Evolutionary conservation across 2,113 vertebrate species (phyloP).

Genomic region (Connochaetes taurinus): DNA sequence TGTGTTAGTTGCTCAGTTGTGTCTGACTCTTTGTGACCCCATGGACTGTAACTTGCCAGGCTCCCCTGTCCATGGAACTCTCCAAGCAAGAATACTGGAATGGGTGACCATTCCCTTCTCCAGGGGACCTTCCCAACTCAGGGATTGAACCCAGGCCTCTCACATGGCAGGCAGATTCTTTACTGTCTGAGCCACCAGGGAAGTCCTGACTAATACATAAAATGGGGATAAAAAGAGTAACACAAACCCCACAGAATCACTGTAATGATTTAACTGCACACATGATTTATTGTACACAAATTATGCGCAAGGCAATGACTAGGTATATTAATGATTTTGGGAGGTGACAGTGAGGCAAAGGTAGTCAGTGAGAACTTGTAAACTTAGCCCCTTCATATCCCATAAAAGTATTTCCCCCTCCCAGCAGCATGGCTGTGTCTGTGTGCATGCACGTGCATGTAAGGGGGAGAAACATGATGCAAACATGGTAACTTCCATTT

Average conservation of each 20-base stretch:
- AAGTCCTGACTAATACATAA: background rate
- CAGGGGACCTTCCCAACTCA: background rate
- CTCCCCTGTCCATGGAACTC: background rate
- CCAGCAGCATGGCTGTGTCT: background rate
- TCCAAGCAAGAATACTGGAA: background rate
- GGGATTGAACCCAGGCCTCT: background rate
- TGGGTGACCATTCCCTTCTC: background rate
- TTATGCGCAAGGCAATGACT: background rate
- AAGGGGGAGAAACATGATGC: too few species aligned
- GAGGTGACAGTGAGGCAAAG: background rate
- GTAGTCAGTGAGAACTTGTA: background rate
- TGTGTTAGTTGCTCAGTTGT: background rate
- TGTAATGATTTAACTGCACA: background rate
- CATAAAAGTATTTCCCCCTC: background rate
- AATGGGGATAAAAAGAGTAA: background rate
- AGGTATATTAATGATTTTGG: background rate
- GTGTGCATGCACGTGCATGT: background rate
- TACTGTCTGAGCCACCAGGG: background rate
- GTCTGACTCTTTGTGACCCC: background rate
- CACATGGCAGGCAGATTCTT: background rate
- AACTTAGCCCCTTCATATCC: background rate
- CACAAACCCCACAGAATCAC: background rate
- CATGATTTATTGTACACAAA: background rate
- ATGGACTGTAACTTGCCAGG: background rate
- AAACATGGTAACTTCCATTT: fast-evolving